Conservation (phyloP, 2,888 invertebrate genomes). For the Dynastes grantii region DNA sequence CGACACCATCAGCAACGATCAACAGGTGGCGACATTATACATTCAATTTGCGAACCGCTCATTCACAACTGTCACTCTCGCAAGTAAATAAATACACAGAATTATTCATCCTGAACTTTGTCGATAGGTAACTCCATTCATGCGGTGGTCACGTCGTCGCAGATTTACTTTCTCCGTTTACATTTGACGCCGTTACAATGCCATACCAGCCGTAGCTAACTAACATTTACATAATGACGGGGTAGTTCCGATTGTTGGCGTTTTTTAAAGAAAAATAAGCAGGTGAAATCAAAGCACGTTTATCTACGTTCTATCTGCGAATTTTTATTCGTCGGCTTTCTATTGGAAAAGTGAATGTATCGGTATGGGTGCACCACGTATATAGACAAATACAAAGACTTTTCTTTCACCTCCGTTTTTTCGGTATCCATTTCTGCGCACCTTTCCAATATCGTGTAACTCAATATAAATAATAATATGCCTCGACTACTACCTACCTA, state of each 20-base stretch:
- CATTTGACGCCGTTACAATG: not conserved
- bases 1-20: not conserved
- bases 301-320: not conserved
- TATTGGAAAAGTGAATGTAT: constrained; percentile 13
- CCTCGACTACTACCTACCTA: not conserved
- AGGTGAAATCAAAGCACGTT: not conserved
- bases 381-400: not conserved
- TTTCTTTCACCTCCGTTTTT: constrained; percentile 13
- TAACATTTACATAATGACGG: not conserved
- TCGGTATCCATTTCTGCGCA: constrained; percentile 1
- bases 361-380: not conserved
- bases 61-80: not conserved
- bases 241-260: constrained; percentile 5
- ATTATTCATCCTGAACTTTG: constrained; percentile 5
- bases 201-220: too few species aligned
- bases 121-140: not conserved
- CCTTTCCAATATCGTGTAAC: constrained; percentile 26
- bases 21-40: not conserved
- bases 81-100: constrained; percentile 1
- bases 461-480: constrained; percentile 14
- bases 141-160: not conserved
- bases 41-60: not conserved
- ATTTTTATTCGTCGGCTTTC: constrained; percentile 11
- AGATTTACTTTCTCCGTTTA: not conserved
- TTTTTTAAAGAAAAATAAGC: not conserved